Percentiles rank a stretch among this genome's conserved stretches.
These are phyloP conservation scores for Rhyacichthys aspro DNA, from an alignment of 2,797 vertebrate genomes.

Conservation along the genomic window DNA sequence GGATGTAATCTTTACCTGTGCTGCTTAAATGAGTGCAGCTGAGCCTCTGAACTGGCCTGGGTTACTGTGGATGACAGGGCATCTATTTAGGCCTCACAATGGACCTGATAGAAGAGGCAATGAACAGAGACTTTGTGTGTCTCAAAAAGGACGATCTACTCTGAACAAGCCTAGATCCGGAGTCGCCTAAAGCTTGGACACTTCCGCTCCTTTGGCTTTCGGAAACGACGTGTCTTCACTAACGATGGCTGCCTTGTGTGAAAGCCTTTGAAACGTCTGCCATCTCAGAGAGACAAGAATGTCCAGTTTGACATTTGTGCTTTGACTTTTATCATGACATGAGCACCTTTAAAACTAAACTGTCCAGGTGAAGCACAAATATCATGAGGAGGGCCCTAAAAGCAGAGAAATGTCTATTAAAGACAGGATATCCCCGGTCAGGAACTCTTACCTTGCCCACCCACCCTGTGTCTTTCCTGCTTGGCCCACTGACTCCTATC, in stretches of 20 bases:
- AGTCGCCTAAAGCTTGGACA: conserved; percentile 59
- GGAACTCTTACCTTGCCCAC: conserved; percentile 63
- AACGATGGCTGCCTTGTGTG: conserved; percentile 62
- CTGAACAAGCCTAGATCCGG: conserved; percentile 75
- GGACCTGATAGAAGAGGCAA: conserved; percentile 71
- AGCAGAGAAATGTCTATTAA: conserved; percentile 59
- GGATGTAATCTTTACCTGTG: conserved; percentile 57
- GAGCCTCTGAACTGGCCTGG: conserved; percentile 67
- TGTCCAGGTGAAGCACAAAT: conserved; percentile 23
- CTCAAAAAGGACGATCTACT: conserved; percentile 63
- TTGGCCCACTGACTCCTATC: conserved; percentile 63
- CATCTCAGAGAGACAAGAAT: conserved; percentile 33
- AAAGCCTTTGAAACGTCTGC: conserved; percentile 64
- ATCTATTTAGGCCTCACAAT: conserved; percentile 80
- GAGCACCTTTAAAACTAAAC: conserved; percentile 7
- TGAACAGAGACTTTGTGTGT: conserved; percentile 80
- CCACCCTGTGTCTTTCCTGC: conserved; percentile 65
- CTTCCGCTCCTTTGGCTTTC: conserved; percentile 63
- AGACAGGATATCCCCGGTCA: conserved; percentile 82
- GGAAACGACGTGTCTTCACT: conserved; percentile 77
- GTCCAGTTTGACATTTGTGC: background rate
- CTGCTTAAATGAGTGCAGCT: conserved; percentile 69
- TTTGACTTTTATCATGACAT: background rate
- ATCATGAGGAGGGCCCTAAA: conserved; percentile 26
- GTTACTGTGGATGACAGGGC: conserved; percentile 67